phyloP scores from a whole-genome alignment of 37 sponge, comb jelly and placozoan species.

The Chondrilla cf. caribensis region DNA sequence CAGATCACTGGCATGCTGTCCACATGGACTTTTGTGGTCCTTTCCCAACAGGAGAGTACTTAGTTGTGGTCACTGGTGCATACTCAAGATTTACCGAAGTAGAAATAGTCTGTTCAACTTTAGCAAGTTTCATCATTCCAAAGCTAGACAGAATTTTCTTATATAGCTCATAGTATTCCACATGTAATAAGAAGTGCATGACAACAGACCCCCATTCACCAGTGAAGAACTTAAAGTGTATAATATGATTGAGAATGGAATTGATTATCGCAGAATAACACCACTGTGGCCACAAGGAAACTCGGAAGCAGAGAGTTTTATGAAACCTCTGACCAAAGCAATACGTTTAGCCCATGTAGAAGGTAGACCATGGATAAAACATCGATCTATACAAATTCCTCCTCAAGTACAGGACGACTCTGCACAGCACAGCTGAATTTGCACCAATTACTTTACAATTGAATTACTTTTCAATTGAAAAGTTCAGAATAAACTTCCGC shows the following conservation, averaged over 20 bases:
- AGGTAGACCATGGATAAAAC: slow-evolving; percentile 42
- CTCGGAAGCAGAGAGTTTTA: background rate
- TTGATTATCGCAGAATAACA: slow-evolving; percentile 12
- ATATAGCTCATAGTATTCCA: background rate
- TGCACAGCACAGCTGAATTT: no score
- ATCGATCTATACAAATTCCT: slow-evolving; percentile 12
- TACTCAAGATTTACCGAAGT: background rate
- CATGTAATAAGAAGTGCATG: background rate
- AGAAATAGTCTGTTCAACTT: slow-evolving; percentile 3
- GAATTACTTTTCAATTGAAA: slow-evolving; percentile 32
- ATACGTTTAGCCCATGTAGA: slow-evolving; percentile 33
- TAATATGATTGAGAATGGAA: slow-evolving; percentile 17
- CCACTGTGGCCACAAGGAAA: slow-evolving; percentile 23
- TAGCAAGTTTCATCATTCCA: background rate
- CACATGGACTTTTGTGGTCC: slow-evolving; percentile 27
- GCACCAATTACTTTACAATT: slow-evolving; percentile 15
- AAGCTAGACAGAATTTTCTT: background rate
- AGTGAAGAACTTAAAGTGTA: background rate
- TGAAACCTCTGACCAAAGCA: slow-evolving; percentile 18
- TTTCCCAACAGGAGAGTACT: slow-evolving; percentile 18
- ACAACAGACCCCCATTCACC: slow-evolving; percentile 1
- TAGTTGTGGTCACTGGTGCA: slow-evolving; percentile 15
- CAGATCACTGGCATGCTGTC: slow-evolving; percentile 47
- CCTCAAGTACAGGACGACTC: no score
- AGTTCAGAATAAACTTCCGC: slow-evolving; percentile 35